Conservation (phyloP, 2,888 invertebrate genomes). For the Tineola bisselliella region DNA sequence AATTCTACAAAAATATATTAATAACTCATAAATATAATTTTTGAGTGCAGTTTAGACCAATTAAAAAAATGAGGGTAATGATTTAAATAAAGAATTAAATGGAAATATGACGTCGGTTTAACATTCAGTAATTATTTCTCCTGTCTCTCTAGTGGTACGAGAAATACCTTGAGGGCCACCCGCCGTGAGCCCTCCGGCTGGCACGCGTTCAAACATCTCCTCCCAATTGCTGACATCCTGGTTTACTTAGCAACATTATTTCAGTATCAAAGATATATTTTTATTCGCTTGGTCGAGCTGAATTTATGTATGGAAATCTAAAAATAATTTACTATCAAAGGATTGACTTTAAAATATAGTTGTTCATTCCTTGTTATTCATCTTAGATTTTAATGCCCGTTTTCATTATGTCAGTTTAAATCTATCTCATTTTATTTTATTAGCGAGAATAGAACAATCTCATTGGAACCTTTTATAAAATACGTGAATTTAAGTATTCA, state of each 20-base stretch:
- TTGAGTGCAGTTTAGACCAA: not conserved
- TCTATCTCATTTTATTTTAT: too few species aligned
- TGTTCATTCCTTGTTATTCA: too few species aligned
- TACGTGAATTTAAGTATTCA: too few species aligned
- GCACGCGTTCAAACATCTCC: conserved; percentile 7
- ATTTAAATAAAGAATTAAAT: not conserved
- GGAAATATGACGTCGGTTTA: not conserved
- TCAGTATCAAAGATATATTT: not conserved
- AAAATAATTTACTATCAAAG: too few species aligned
- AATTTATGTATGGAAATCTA: too few species aligned
- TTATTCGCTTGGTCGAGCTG: too few species aligned
- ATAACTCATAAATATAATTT: not conserved
- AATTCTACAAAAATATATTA: too few species aligned
- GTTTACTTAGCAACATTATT: conserved; percentile 22
- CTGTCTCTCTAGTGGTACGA: not conserved
- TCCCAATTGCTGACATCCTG: conserved; percentile 16
- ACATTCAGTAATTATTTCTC: not conserved
- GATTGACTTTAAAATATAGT: too few species aligned
- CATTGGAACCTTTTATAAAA: too few species aligned
- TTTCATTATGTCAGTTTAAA: too few species aligned
- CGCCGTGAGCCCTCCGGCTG: conserved; percentile 3
- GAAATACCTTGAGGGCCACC: not conserved
- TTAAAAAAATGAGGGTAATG: not conserved
- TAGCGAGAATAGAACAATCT: too few species aligned
- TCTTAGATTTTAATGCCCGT: too few species aligned